Evolutionary conservation across 2,797 vertebrate species (phyloP), one percentile per base, ranked within the genome.

Genomic region (Arrhamphus sclerolepis): DNA sequence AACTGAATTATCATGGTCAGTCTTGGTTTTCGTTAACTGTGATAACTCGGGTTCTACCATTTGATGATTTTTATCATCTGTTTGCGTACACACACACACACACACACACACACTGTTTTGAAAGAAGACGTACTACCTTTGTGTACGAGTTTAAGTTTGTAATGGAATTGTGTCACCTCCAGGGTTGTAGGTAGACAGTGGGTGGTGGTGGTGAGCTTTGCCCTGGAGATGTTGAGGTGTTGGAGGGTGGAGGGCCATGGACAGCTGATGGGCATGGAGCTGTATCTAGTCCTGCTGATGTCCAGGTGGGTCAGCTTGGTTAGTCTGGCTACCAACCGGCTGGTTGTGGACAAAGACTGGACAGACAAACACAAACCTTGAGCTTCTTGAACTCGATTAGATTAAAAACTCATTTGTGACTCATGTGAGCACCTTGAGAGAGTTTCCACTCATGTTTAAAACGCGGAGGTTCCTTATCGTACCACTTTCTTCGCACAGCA

Each of bases 301-400:
- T 88, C 87, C 75, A 89, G 63, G 62, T 88, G 84, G 52, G 81
- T 84, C 53, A 89, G 80, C 29, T 78, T 82, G 53, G 39, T 53
- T 17, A 87, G 76, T 6, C 51, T 73, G 0, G 13, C 4, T 0
- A 86, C 80, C 50, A 85, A 38, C 1, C 1, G 40, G 18, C 39
- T 84, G 14, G 83, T 9, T 0, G 20, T 61, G 20, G 82, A 60
- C 20, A 89, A 47, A 60, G 83, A 86, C 88, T 89, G 49, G 6
- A 49, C 8, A 38, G n/a, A 64, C 7, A 6, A 1, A 34, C n/a
- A 49, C 2, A 42, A 2, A 17, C 28, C 0, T 19, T 59, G n/a
- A 58, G 13, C 9, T 34, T 34, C 31, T 10, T 13, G 17, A 19
- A 7, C 1, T 34, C 24, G 31, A 10, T 3, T 10, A 10, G 1